These are phyloP conservation scores for Drosophila meridiana DNA, from an alignment of 2,888 invertebrate genomes.

Conservation along the genomic window DNA sequence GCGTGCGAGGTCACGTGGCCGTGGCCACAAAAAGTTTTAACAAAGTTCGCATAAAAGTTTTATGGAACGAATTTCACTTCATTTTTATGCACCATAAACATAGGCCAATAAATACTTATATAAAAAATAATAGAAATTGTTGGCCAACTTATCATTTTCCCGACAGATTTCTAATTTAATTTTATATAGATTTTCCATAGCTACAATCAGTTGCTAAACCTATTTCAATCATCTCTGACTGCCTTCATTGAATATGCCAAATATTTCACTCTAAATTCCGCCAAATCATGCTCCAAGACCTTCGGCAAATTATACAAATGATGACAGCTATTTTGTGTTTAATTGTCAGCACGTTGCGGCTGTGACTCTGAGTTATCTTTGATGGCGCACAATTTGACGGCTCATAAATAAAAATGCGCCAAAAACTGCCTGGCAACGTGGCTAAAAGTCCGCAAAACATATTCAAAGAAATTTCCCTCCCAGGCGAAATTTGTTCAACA, in stretches of 20 bases:
- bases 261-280: neutral
- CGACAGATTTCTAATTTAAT: neutral
- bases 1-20: too few species aligned
- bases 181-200: neutral
- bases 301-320: constrained; percentile 23
- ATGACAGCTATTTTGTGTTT: constrained; percentile 50
- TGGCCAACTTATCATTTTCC: neutral
- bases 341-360: constrained; percentile 48
- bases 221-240: neutral
- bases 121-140: neutral
- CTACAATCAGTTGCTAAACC: neutral
- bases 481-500: constrained; percentile 15
- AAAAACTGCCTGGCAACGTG: neutral
- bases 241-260: neutral
- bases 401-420: constrained; percentile 65
- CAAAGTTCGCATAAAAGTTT: constrained; percentile 51
- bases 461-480: constrained; percentile 14
- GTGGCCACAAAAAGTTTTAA: constrained; percentile 41
- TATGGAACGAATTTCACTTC: constrained; percentile 1
- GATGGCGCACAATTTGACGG: constrained; percentile 64
- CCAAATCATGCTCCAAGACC: neutral
- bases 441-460: neutral
- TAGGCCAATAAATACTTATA: neutral
- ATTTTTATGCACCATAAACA: constrained; percentile 9
- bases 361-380: constrained; percentile 41